Evolutionary conservation across 2,797 vertebrate species (phyloP).

Genomic region (Cygnus olor): DNA sequence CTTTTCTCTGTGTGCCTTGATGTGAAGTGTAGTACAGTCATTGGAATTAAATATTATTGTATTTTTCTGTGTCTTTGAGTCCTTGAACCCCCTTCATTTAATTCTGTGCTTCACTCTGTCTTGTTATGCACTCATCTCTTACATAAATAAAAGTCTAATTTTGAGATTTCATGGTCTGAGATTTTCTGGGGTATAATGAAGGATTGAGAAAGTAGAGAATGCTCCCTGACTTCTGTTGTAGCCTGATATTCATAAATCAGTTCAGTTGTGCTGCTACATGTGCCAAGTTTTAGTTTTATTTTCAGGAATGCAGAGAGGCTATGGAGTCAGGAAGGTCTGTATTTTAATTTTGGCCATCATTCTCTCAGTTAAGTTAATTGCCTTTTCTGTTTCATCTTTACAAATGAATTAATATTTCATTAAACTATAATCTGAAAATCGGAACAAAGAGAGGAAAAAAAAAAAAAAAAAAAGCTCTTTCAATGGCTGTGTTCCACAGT

Average conservation of each 20-base stretch:
- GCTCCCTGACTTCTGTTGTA: not conserved
- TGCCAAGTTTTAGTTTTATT: not conserved
- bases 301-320: not conserved
- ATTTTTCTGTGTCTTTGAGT: not conserved
- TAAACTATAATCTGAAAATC: not conserved
- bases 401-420: not conserved
- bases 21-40: not conserved
- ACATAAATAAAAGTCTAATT: not conserved
- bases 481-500: not conserved
- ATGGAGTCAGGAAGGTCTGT: not conserved
- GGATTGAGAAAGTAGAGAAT: not conserved
- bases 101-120: not conserved
- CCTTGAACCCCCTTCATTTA: not conserved
- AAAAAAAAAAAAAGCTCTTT: not conserved
- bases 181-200: not conserved
- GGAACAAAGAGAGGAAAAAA: not conserved
- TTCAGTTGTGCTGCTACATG: not conserved
- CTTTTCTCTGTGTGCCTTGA: not conserved
- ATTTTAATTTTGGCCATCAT: not conserved
- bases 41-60: not conserved
- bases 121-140: not conserved
- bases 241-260: not conserved
- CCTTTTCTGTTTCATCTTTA: not conserved
- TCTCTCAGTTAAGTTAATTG: not conserved
- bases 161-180: not conserved